Evolutionary conservation across 2,797 vertebrate genomes (phyloP).

Genomic region (Pangasius djambal): DNA sequence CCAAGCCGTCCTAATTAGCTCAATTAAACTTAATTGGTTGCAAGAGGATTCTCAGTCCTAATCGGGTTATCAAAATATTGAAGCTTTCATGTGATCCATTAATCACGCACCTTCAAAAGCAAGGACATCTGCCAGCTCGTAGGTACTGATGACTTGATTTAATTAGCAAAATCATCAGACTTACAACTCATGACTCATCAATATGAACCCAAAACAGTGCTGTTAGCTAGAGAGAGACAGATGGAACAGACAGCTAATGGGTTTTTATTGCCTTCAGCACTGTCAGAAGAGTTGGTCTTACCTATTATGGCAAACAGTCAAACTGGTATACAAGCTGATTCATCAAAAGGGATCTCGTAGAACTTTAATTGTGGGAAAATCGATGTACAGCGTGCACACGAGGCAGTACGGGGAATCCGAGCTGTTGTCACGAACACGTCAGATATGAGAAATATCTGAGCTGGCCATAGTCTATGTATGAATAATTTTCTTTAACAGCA

Average conservation of each 20-base stretch:
- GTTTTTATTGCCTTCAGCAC: conserved; percentile 18
- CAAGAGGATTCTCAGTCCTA: conserved; percentile 61
- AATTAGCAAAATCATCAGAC: conserved; percentile 15
- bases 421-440: no score
- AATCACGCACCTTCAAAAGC: conserved; percentile 35
- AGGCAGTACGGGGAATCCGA: background rate
- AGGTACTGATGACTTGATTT: conserved; percentile 20
- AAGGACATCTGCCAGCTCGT: conserved; percentile 15
- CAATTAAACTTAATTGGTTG: conserved; percentile 70
- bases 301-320: conserved; percentile 19
- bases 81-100: conserved; percentile 57
- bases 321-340: background rate
- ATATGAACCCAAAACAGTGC: background rate
- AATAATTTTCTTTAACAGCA: background rate
- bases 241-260: conserved; percentile 30
- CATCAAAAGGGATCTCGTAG: background rate
- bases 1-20: conserved; percentile 66
- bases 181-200: conserved; percentile 22
- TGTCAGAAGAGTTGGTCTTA: background rate
- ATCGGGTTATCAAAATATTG: conserved; percentile 72
- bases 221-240: conserved; percentile 27
- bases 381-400: background rate
- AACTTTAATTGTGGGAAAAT: conserved; percentile 7
- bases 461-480: background rate
- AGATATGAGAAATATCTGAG: background rate